Evolutionary conservation across 2,113 vertebrate species (phyloP).

Genomic region (Cochlearius cochlearius): DNA sequence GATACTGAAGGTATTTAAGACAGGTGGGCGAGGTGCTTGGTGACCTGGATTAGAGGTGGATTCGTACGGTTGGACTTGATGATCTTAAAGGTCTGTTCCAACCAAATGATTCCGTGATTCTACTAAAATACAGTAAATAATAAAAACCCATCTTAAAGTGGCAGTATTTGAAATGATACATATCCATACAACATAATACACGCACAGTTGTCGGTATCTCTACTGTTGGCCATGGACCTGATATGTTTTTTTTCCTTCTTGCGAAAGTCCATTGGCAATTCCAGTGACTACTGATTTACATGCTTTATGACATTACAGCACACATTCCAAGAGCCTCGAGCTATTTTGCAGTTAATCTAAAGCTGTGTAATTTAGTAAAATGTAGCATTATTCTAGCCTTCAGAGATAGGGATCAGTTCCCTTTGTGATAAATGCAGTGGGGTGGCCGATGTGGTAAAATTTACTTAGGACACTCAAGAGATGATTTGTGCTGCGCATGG

Average conservation of each 20-base stretch:
- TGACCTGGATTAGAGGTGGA: too few relatives aligned
- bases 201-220: not conserved
- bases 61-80: too few relatives aligned
- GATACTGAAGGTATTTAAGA: too few relatives aligned
- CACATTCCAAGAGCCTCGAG: accelerated
- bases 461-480: not conserved
- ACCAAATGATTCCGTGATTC: too few relatives aligned
- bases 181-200: not conserved
- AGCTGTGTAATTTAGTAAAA: not conserved
- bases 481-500: not conserved
- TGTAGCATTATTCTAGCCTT: not conserved
- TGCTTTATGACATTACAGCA: not conserved
- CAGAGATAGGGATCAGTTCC: not conserved
- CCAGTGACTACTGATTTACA: accelerated
- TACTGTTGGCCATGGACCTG: not conserved
- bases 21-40: too few relatives aligned
- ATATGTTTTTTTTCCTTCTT: not conserved
- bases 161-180: not conserved
- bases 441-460: not conserved
- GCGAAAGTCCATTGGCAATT: not conserved
- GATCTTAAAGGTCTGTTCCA: too few relatives aligned
- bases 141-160: not conserved
- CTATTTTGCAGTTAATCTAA: not conserved
- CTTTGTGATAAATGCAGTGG: not conserved
- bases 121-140: not conserved